Conservation (phyloP, 53 echinoderm and acorn worm genomes). For the Zoroaster sp. region DNA sequence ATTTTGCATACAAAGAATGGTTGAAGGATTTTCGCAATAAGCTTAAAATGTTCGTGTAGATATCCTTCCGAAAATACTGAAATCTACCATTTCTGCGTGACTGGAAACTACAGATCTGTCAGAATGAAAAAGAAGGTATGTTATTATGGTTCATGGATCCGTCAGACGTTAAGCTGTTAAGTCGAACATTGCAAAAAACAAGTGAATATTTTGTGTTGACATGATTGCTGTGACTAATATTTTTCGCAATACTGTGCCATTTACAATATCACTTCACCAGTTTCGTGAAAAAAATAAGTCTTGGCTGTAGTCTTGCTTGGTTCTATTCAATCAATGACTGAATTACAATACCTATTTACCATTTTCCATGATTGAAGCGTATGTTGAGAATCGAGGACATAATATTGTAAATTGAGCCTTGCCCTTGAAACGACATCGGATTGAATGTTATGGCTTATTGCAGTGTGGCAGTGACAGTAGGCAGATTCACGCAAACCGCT, state of each 20-base stretch:
- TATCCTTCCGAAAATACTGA: neutral
- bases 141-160: neutral
- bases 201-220: neutral
- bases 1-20: neutral
- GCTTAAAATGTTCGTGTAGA: neutral
- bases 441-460: too few species aligned
- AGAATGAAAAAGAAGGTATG: slow-evolving; percentile 76
- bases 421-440: too few species aligned
- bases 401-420: too few species aligned
- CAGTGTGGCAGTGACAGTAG: too few species aligned
- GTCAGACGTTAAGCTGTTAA: neutral
- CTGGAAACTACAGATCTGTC: neutral
- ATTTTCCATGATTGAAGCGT: too few species aligned
- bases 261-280: neutral
- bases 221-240: neutral
- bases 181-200: neutral
- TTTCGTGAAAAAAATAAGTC: neutral
- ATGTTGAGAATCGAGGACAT: too few species aligned
- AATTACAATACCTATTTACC: too few species aligned
- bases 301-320: too few species aligned
- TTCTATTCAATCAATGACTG: too few species aligned
- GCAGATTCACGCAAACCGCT: too few species aligned
- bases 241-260: neutral
- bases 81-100: neutral
- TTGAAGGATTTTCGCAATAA: neutral